Base-by-base conservation (phyloP, 2,888 invertebrate species). In the Nineta flava region DNA sequence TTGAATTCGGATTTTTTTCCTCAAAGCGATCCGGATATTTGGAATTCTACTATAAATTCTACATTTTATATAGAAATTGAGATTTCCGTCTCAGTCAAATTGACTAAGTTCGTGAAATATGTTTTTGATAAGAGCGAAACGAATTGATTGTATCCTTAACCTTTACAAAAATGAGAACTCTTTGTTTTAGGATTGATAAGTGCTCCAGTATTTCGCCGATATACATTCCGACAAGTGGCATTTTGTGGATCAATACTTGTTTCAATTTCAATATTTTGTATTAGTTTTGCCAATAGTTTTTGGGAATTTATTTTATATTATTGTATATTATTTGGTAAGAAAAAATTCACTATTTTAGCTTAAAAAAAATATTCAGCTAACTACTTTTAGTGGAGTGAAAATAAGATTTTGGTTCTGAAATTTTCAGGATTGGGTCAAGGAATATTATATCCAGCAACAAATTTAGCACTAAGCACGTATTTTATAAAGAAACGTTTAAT, bases 401-500 rank as follows among this genome's bases (percentile, higher is more conserved):
- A 12, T n/a, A 38, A 38, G 6, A 15, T 38, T 38, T 38, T 10
- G 9, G 5, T 38, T 19, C 19, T 4, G 5, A 19, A 19, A 19
- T 19, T 61, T 63, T 47, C 57, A 73, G 73, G 72, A 41, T 52
- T 68, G 35, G 73, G 73, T 2, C 67, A 68, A 53, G 68, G 68
- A 31, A 64, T 70, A 38, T 54, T 68, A 41, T 64, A 66, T 57
- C 68, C 70, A 17, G 66, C 71, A 4, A 68, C 67, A 35, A 67
- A 64, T 53, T 57, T 73, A 45, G 71, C 72, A 0, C 59, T 69
- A 31, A 72, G 71, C 53, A 64, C 70, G 2, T 73, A 72, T 53
- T 73, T 73, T 57, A 65, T 66, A 46, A 64, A 67, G 56, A 66
- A 64, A 55, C 63, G 73, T 45, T 69, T 69, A 26, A 54, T 70